phyloP scores from a whole-genome alignment of 53 echinoderm and acorn worm species.

The Luidia sarsii region DNA sequence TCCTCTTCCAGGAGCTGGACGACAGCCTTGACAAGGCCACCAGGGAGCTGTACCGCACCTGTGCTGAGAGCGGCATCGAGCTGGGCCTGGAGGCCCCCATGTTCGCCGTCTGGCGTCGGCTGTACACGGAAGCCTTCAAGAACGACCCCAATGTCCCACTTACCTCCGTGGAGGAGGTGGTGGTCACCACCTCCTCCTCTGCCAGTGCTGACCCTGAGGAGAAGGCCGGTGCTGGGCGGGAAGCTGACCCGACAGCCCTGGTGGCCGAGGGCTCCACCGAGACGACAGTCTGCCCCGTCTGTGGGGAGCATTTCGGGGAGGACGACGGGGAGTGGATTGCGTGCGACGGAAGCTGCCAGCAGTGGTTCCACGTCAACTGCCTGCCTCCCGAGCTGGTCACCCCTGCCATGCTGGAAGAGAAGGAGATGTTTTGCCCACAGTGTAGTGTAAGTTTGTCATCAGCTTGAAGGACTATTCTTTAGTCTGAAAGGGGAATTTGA shows the following conservation, averaged over 20 bases:
- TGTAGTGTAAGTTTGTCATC: conserved; percentile 32
- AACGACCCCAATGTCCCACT: conserved; percentile 46
- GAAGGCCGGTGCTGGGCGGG: background rate
- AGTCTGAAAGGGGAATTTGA: background rate
- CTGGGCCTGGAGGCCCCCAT: background rate
- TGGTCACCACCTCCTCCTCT: conserved; percentile 25
- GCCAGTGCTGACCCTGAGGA: too few relatives aligned
- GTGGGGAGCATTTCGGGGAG: conserved; percentile 17
- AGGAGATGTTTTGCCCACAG: conserved; percentile 45
- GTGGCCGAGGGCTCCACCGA: background rate
- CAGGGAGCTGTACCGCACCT: conserved; percentile 26
- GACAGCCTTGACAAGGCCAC: conserved; percentile 28
- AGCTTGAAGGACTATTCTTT: background rate
- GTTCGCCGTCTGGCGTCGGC: conserved; percentile 20
- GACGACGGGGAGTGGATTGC: conserved; percentile 44
- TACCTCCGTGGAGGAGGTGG: conserved; percentile 39
- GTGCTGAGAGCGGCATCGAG: conserved; percentile 29
- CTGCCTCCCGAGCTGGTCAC: conserved; percentile 42
- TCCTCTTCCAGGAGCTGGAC: conserved; percentile 40
- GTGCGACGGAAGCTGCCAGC: conserved; percentile 40
- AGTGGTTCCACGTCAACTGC: conserved; percentile 38
- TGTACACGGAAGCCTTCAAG: conserved; percentile 47
- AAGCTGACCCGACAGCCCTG: background rate
- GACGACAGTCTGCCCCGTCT: conserved; percentile 23
- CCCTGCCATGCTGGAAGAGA: conserved; percentile 35